Percentiles rank a stretch among this genome's conserved stretches.
Evolutionary conservation across 2,888 invertebrate species (phyloP).

Genomic region (Keiferia lycopersicella): DNA sequence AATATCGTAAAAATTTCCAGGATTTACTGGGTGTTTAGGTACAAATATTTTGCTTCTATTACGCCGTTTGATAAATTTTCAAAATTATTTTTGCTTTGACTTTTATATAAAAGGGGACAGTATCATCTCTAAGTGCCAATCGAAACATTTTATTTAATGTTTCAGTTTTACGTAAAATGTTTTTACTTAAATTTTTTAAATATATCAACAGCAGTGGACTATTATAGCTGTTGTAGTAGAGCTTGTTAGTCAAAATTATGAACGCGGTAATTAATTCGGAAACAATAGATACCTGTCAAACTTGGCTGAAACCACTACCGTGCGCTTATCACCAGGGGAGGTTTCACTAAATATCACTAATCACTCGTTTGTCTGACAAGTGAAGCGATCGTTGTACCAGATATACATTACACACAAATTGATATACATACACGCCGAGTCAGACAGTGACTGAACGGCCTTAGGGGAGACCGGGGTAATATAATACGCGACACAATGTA

Average conservation of each 20-base stretch:
- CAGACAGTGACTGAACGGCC: slow-evolving; percentile 3
- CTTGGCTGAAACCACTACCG: slow-evolving; percentile 5
- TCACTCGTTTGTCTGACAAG: slow-evolving; percentile 20
- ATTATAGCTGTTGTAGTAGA: no score
- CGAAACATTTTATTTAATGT: no score
- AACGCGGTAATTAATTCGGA: background rate
- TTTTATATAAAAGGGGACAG: no score
- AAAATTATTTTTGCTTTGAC: background rate
- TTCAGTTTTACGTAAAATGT: no score
- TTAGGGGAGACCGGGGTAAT: background rate
- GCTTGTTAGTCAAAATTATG: no score
- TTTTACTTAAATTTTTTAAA: no score
- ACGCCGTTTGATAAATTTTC: background rate
- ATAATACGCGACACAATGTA: no score
- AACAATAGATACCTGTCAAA: background rate
- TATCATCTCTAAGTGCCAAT: no score
- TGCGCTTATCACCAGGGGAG: slow-evolving; percentile 8
- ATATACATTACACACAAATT: slow-evolving; percentile 12
- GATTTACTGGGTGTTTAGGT: background rate
- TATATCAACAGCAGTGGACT: no score
- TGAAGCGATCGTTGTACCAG: slow-evolving; percentile 13
- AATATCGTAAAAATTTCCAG: background rate
- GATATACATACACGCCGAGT: background rate
- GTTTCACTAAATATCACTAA: slow-evolving; percentile 23
- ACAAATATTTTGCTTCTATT: background rate